These are phyloP conservation scores for Mongoloraphidia duomilia DNA, from an alignment of 2,888 invertebrate species.

Conservation along the genomic window DNA sequence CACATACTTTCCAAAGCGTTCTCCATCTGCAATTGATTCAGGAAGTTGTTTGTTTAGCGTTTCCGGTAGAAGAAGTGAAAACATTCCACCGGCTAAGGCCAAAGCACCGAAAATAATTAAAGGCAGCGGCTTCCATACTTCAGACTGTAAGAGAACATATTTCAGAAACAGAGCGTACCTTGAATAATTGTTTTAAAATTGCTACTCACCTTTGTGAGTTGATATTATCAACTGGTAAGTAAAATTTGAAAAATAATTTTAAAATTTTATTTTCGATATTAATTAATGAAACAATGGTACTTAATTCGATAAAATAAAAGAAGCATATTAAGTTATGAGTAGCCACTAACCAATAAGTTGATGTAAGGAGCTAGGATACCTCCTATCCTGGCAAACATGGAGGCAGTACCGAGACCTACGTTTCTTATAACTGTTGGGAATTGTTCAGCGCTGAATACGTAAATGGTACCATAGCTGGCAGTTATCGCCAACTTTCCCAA, in stretches of 20 bases:
- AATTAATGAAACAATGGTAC: neutral
- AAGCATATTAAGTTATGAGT: neutral
- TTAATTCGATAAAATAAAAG: neutral
- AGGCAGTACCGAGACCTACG: constrained; percentile 46
- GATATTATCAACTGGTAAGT: no score
- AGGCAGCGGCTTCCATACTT: constrained; percentile 42
- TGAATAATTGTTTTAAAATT: neutral
- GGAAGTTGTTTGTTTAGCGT: constrained; percentile 48
- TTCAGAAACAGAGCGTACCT: neutral
- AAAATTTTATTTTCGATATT: constrained; percentile 2
- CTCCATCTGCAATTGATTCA: constrained; percentile 49
- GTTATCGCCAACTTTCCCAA: constrained; percentile 58
- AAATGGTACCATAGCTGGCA: constrained; percentile 57
- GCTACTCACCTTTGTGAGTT: neutral
- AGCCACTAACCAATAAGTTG: constrained; percentile 34
- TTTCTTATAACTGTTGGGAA: constrained; percentile 59
- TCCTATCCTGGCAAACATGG: constrained; percentile 45
- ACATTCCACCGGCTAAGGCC: constrained; percentile 38
- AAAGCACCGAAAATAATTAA: constrained; percentile 42
- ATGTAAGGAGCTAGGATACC: constrained; percentile 46
- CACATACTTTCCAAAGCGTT: constrained; percentile 42
- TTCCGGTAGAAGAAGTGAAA: constrained; percentile 47
- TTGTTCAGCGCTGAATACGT: constrained; percentile 59
- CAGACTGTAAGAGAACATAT: constrained; percentile 27
- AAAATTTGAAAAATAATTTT: neutral